Evolutionary conservation across 30 jellyfish, hydroid and myxozoan genomes (phyloP), one percentile per base, ranked within the genome.

Genomic region (Pelagia noctiluca): DNA sequence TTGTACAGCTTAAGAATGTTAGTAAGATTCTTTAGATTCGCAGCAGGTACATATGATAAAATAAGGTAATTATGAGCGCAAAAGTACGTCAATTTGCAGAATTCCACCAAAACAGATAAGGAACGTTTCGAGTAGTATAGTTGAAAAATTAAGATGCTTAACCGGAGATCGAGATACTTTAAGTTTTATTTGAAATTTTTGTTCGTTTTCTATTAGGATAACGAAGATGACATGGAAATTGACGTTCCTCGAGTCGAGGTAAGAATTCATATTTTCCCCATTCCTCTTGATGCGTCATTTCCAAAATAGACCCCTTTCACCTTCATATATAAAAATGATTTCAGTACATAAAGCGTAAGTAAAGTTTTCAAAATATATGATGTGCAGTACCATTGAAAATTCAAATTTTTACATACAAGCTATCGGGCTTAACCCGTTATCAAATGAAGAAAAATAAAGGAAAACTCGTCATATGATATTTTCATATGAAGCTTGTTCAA

Each of bases 151-250:
- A 42, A 42, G 8, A 42, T 42, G 57, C 16, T 8, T 42, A 42
- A 42, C 16, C 8, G 10, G 10, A 26, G 21, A 57, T 5, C 21
- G 72, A 4, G 33, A 10, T 4, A 10, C 34, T 57, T 26, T 21
- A 26, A 57, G 10, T 12, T 8, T 26, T 8, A 26, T 4, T 12
- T 4, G 33, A 3, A 16, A 12, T 37, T 38, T 72, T 2, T 48
- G 26, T 24, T 23, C 11, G 30, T 23, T n/a, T 36, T 70, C 3
- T 24, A 50, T 24, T 35, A 74, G 92, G 92, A 82, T 50, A 82
- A 82, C 33, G 92, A 82, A 21, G 70, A 62, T 73, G 88, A 73
- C 48, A 84, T 72, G 88, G 88, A 72, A 35, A 65, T 84, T 12
- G 88, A 84, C 34, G 13, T 72, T 50, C 95, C 95, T 35, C 30